Percentiles rank a stretch among this genome's conserved stretches.
phyloP scores from a whole-genome alignment of 37 sponge, comb jelly and placozoan genomes.

The Theonella swinhoei region DNA sequence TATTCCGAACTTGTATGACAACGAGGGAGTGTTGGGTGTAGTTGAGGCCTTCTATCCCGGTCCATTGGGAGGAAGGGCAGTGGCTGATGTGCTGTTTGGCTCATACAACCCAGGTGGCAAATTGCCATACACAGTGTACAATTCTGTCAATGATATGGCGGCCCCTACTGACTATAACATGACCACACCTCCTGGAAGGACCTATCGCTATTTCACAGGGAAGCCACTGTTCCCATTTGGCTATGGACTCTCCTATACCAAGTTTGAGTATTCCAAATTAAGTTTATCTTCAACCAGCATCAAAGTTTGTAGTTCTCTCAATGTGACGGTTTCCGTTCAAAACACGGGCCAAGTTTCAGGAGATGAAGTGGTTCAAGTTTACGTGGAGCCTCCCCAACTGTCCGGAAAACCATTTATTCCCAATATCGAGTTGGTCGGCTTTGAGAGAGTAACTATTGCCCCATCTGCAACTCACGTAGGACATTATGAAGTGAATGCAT shows the following conservation, averaged over 20 bases:
- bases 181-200: conserved; percentile 44
- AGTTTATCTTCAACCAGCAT: no score
- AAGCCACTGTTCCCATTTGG: conserved; percentile 52
- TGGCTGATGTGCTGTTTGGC: conserved; percentile 69
- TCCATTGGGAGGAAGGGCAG: conserved; percentile 63
- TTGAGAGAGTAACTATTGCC: conserved; percentile 24
- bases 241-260: conserved; percentile 56
- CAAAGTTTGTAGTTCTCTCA: background rate
- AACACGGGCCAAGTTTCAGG: conserved; percentile 6
- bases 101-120: conserved; percentile 59
- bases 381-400: conserved; percentile 28
- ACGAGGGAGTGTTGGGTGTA: conserved; percentile 34
- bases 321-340: background rate
- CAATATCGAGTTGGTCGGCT: conserved; percentile 50
- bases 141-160: conserved; percentile 14
- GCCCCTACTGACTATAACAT: conserved; percentile 40
- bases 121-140: conserved; percentile 51
- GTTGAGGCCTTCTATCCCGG: conserved; percentile 81
- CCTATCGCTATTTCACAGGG: conserved; percentile 49
- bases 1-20: conserved; percentile 3
- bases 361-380: conserved; percentile 69
- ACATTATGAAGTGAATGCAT: conserved; percentile 37
- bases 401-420: conserved; percentile 26
- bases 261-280: conserved; percentile 39
- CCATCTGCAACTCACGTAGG: background rate